Base-by-base conservation (phyloP, 2,797 vertebrate genomes). In the Diceros bicornis region DNA sequence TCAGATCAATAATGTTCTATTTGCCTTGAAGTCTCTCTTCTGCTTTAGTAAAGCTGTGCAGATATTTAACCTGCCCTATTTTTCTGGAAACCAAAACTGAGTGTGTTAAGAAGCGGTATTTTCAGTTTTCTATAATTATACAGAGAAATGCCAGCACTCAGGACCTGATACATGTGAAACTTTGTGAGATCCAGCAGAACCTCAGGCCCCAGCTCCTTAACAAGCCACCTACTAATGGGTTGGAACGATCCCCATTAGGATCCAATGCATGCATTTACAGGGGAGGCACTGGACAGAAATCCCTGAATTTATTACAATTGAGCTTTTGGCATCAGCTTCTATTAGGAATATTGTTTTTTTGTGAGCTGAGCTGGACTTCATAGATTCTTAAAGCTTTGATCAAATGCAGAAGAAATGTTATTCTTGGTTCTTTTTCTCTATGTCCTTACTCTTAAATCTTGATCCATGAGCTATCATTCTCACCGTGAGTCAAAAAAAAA, bases 81-180 rank as follows among this genome's bases (percentile, higher is more conserved):
- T 96, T 96, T 93, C 37, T 64, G 4, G 32, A 95, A 85, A 71
- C 5, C 34, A 81, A 50, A 29, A 78, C 50, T 82, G 21, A 89
- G 8, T 37, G 1, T 75, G 21, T 69, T 91, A 89, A 81, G 37
- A 72, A 59, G 27, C 29, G 55, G 7, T 66, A 29, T 85, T 91
- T 94, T 75, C 32, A 85, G 4, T 55, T 79, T 89, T 21, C 86
- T 72, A 5, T 55, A 72, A 62, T 61, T 91, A 14, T 34, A 55
- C 7, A 75, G 41, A 71, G 47, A 92, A 93, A 93, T 77, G 55
- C 7, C 52, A 72, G 10, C 47, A 77, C 5, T 66, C 13, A 21
- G 50, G 34, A 62, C 8, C 27, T 79, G 41, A 86, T 18, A 21
- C 14, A 32, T 34, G 18, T 68, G 81, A 61, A 94, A 78, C 52